Percentiles rank a stretch among this genome's conserved stretches.
Evolutionary conservation across 2,888 invertebrate genomes (phyloP).

Genomic region (Acleris sparsana): DNA sequence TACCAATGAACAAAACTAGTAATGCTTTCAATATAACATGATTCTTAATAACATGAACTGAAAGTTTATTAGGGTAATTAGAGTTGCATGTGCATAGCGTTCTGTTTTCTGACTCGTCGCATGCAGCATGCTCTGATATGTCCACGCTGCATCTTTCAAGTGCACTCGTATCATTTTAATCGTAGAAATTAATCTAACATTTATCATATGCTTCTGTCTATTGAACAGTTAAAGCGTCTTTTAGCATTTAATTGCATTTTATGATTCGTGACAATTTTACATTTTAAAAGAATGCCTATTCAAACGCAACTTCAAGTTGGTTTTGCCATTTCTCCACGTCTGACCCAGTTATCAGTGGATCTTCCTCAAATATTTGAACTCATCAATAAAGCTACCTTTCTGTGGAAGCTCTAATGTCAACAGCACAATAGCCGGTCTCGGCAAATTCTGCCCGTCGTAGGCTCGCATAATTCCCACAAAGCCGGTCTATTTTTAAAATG

Average conservation of each 20-base stretch:
- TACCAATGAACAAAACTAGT: not conserved
- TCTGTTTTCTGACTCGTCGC: slow-evolving; percentile 12
- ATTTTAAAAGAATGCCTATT: too few species aligned
- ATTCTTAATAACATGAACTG: slow-evolving; percentile 11
- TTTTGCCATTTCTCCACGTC: too few species aligned
- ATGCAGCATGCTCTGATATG: slow-evolving; percentile 1
- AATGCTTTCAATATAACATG: not conserved
- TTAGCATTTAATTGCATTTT: too few species aligned
- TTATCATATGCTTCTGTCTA: too few species aligned
- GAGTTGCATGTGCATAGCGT: slow-evolving; percentile 3
- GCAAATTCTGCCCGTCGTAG: not conserved
- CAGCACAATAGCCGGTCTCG: slow-evolving; percentile 10
- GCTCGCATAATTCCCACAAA: slow-evolving; percentile 21
- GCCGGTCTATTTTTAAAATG: slow-evolving; percentile 30
- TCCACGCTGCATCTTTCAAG: not conserved
- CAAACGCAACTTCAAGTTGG: too few species aligned
- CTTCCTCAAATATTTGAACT: slow-evolving; percentile 17
- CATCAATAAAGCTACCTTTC: slow-evolving; percentile 8
- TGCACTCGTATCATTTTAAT: not conserved
- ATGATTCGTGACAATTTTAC: too few species aligned
- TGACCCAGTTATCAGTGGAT: not conserved
- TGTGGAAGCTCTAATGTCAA: slow-evolving; percentile 10
- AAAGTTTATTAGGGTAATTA: slow-evolving; percentile 8
- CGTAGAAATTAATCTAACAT: not conserved
- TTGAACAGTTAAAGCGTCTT: too few species aligned